Evolutionary conservation across 2,888 invertebrate genomes (phyloP).

Genomic region (Polymixis lichenea): DNA sequence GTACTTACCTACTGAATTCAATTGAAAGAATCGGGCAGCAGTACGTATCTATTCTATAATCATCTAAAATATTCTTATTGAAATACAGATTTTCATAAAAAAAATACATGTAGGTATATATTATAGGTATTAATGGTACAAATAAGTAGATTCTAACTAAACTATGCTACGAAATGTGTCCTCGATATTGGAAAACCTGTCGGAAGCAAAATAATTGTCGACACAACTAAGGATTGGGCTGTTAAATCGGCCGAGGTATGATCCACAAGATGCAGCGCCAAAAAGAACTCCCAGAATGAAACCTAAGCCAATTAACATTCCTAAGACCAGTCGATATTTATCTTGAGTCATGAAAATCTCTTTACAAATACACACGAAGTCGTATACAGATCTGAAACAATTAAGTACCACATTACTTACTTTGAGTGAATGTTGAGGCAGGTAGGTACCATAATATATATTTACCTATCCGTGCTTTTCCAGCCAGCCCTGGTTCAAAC

Average conservation of each 20-base stretch:
- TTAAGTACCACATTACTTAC: constrained; percentile 1
- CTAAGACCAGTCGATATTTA: constrained; percentile 72
- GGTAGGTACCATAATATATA: not conserved
- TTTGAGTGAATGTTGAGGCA: constrained; percentile 9
- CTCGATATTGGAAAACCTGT: constrained; percentile 71
- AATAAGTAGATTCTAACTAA: constrained; percentile 57
- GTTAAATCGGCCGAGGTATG: constrained; percentile 80
- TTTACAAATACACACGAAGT: constrained; percentile 79
- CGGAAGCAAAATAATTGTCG: constrained; percentile 80
- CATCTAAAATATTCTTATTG: constrained; percentile 59
- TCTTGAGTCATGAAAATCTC: constrained; percentile 75
- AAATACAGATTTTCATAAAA: constrained; percentile 28
- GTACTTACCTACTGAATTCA: not conserved
- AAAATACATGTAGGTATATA: constrained; percentile 8
- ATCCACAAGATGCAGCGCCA: constrained; percentile 84
- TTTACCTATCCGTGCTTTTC: not conserved
- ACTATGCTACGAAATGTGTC: constrained; percentile 77
- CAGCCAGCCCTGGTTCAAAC: not conserved
- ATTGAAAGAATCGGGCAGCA: constrained; percentile 8
- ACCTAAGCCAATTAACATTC: constrained; percentile 68
- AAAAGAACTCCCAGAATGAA: constrained; percentile 80
- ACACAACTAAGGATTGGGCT: constrained; percentile 84
- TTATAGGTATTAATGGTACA: constrained; percentile 14
- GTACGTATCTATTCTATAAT: constrained; percentile 37
- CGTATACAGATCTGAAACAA: constrained; percentile 81